Evolutionary conservation across 1,140 invertebrate genomes (phyloP).

Genomic region (Danaus melanippus): DNA sequence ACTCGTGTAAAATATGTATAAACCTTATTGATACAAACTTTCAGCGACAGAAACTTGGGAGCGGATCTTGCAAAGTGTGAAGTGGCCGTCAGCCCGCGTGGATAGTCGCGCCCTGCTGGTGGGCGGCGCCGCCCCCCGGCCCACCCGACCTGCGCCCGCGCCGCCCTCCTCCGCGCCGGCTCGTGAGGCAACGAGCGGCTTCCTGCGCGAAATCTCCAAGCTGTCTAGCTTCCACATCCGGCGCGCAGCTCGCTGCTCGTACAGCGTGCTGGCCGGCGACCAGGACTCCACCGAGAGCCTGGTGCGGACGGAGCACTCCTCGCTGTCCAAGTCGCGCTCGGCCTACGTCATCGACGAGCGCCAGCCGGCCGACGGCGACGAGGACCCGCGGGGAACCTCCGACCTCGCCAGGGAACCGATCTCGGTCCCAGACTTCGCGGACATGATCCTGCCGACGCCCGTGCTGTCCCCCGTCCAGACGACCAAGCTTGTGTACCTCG

Average conservation of each 20-base stretch:
- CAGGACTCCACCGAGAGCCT: conserved; percentile 81
- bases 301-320: conserved; percentile 30
- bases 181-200: conserved; percentile 54
- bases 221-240: conserved; percentile 82
- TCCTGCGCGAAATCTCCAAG: conserved; percentile 82
- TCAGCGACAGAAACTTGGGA: conserved; percentile 87
- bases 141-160: conserved; percentile 9
- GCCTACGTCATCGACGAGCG: conserved; percentile 74
- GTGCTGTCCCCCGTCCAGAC: conserved; percentile 80
- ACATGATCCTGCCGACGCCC: conserved; percentile 76
- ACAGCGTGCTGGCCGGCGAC: conserved; percentile 78
- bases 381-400: conserved; percentile 42
- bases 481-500: conserved; percentile 79
- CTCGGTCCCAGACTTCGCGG: conserved; percentile 83
- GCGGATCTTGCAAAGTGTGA: conserved; percentile 77
- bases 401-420: conserved; percentile 77
- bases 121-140: conserved; percentile 47
- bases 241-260: conserved; percentile 78
- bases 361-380: conserved; percentile 45
- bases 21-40: not conserved
- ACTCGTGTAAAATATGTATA: no score
- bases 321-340: conserved; percentile 76
- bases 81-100: conserved; percentile 80
- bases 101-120: conserved; percentile 56
- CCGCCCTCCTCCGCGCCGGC: conserved; percentile 9